phyloP scores from a whole-genome alignment of 2,113 vertebrate genomes.

The Eclectus roratus region DNA sequence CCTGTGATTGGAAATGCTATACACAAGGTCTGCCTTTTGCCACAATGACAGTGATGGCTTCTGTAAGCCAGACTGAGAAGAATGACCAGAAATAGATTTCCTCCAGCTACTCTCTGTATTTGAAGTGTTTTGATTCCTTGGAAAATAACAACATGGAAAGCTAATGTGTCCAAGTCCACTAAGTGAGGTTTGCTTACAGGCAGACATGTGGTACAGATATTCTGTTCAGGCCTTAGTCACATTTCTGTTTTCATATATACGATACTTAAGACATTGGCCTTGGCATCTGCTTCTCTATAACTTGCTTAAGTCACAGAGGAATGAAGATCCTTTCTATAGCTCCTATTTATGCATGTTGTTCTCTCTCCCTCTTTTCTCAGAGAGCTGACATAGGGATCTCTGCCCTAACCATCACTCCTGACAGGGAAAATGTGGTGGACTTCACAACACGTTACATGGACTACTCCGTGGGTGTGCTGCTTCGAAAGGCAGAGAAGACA shows the following conservation, averaged over 20 bases:
- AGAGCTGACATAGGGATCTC: conserved; percentile 96
- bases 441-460: conserved; percentile 98
- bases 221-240: neutral
- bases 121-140: conserved; percentile 14
- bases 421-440: conserved; percentile 96
- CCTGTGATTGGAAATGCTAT: neutral
- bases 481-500: conserved; percentile 93
- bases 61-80: neutral
- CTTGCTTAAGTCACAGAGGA: neutral
- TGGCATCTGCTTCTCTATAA: neutral
- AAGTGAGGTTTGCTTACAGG: neutral
- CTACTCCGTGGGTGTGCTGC: conserved; percentile 94
- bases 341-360: neutral
- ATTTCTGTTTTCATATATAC: neutral
- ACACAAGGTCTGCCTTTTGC: neutral
- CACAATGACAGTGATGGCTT: neutral
- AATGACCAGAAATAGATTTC: neutral
- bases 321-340: neutral
- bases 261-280: neutral
- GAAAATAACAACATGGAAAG: neutral
- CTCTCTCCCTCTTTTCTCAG: conserved; percentile 66
- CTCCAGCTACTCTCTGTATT: neutral
- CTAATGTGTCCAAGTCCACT: neutral
- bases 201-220: neutral
- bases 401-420: conserved; percentile 96